Conservation (phyloP, 2,797 vertebrate genomes). For the Manis pentadactyla region DNA sequence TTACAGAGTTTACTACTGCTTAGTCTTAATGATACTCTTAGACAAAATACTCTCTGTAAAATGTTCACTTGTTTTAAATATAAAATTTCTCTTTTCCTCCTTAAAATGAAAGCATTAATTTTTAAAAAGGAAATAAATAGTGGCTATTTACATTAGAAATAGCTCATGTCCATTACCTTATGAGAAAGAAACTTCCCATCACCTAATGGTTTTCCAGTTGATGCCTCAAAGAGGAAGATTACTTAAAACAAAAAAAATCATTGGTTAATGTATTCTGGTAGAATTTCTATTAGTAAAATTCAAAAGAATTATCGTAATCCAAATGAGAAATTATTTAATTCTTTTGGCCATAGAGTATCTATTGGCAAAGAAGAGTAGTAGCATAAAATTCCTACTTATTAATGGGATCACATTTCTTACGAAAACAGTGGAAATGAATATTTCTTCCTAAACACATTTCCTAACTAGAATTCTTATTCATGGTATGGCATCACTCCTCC, state of each 20-base stretch:
- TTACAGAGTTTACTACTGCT: neutral
- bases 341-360: neutral
- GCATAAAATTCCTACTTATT: slow-evolving; percentile 22
- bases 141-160: slow-evolving; percentile 40
- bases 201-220: slow-evolving; percentile 93
- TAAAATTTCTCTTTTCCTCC: slow-evolving; percentile 23
- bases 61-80: neutral
- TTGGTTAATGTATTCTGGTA: slow-evolving; percentile 49
- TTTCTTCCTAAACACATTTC: neutral
- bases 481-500: neutral
- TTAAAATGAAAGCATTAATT: slow-evolving; percentile 44
- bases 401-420: neutral
- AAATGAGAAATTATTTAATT: slow-evolving; percentile 52
- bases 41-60: neutral
- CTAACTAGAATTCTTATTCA: slow-evolving; percentile 47
- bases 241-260: slow-evolving; percentile 83
- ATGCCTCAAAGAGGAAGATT: slow-evolving; percentile 94
- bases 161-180: slow-evolving; percentile 88
- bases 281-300: slow-evolving; percentile 40
- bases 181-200: slow-evolving; percentile 95
- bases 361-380: slow-evolving; percentile 8
- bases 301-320: neutral
- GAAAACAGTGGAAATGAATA: neutral
- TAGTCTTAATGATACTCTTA: slow-evolving; percentile 11
- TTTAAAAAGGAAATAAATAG: slow-evolving; percentile 7